Evolutionary conservation across 2,888 invertebrate genomes (phyloP).

Genomic region (Dendrolimus houi): DNA sequence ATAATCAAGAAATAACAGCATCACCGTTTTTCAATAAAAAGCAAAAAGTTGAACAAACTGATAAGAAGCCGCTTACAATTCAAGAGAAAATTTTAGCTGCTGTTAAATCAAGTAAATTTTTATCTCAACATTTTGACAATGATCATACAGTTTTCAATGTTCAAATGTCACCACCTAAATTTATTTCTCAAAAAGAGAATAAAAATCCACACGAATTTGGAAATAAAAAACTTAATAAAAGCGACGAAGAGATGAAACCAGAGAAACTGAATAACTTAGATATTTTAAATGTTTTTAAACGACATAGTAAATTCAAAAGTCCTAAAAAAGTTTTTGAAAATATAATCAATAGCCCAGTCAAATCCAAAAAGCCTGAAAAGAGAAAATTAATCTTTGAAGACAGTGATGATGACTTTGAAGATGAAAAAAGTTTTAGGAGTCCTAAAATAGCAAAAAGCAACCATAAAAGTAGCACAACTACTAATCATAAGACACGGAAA

Average conservation of each 20-base stretch:
- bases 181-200: constrained; percentile 48
- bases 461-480: constrained; percentile 19
- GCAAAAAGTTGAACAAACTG: constrained; percentile 32
- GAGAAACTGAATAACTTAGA: constrained; percentile 24
- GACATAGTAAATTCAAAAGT: constrained; percentile 31
- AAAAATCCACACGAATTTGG: constrained; percentile 19
- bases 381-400: constrained; percentile 37
- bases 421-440: constrained; percentile 21
- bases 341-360: constrained; percentile 13
- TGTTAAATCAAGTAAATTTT: constrained; percentile 32
- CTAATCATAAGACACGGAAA: constrained; percentile 44
- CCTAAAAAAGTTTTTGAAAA: neutral
- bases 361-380: constrained; percentile 18
- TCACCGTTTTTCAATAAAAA: constrained; percentile 62
- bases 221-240: constrained; percentile 1
- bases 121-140: constrained; percentile 17
- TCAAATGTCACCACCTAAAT: constrained; percentile 25
- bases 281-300: constrained; percentile 44
- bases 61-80: constrained; percentile 29
- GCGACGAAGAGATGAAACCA: constrained; percentile 16
- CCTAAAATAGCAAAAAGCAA: constrained; percentile 13
- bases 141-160: constrained; percentile 30
- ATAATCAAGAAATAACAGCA: constrained; percentile 26
- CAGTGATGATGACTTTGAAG: constrained; percentile 63
- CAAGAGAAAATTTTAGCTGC: constrained; percentile 51